Percentiles rank a stretch among this genome's conserved stretches.
phyloP scores from a whole-genome alignment of 2,888 invertebrate species.

The Eremobia ochroleuca region DNA sequence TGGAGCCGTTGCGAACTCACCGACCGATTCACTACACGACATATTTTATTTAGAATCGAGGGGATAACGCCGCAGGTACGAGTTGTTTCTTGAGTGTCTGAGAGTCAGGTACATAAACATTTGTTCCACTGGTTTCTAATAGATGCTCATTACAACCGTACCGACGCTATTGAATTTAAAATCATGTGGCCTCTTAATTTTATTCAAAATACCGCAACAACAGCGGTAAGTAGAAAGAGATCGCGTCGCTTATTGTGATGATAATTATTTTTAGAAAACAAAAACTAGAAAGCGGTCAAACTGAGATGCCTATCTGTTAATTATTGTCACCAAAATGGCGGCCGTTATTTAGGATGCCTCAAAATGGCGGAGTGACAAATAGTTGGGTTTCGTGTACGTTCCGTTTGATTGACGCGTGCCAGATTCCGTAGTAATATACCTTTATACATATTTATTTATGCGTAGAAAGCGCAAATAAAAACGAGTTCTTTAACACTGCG shows the following conservation, averaged over 20 bases:
- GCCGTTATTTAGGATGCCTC: slow-evolving; percentile 86
- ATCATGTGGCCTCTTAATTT: slow-evolving; percentile 85
- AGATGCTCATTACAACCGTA: slow-evolving; percentile 81
- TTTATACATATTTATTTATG: slow-evolving; percentile 89
- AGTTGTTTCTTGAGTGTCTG: slow-evolving; percentile 64
- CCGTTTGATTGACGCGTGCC: slow-evolving; percentile 90
- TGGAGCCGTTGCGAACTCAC: slow-evolving; percentile 66
- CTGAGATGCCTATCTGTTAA: slow-evolving; percentile 89
- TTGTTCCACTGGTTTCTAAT: slow-evolving; percentile 82
- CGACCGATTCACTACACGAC: slow-evolving; percentile 68
- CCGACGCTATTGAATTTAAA: slow-evolving; percentile 81
- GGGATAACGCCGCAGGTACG: slow-evolving; percentile 53
- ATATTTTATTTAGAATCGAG: slow-evolving; percentile 66
- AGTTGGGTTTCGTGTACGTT: slow-evolving; percentile 85
- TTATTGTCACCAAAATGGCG: slow-evolving; percentile 90
- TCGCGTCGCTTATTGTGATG: slow-evolving; percentile 89
- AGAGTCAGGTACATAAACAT: slow-evolving; percentile 73
- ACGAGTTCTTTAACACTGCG: slow-evolving; percentile 85
- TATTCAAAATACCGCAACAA: slow-evolving; percentile 90
- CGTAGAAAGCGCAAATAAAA: slow-evolving; percentile 90
- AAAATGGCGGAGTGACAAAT: slow-evolving; percentile 90
- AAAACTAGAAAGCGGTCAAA: slow-evolving; percentile 89
- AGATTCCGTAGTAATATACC: slow-evolving; percentile 86
- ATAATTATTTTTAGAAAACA: slow-evolving; percentile 90
- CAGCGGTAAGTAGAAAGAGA: slow-evolving; percentile 89